Evolutionary conservation across 2,888 invertebrate species (phyloP), one percentile per base, ranked within the genome.

Genomic region (Eristalinus aeneus): DNA sequence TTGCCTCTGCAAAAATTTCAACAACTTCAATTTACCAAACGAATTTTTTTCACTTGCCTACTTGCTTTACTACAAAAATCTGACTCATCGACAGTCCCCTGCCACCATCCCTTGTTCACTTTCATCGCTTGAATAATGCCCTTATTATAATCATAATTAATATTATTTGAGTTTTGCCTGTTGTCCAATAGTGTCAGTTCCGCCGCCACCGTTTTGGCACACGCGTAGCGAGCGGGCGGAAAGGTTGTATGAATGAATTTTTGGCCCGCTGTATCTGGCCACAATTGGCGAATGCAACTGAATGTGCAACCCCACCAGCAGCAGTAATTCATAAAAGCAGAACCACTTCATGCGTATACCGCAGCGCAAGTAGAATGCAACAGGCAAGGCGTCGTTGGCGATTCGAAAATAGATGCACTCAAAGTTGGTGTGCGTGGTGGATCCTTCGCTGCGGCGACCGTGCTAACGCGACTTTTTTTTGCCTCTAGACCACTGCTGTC

Each of bases 121-220:
- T 53, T 53, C 12, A 16, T 22, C 58, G 46, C 67, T 67, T 75
- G 58, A 75, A 60, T 67, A 67, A 75, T 75, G 65, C 75, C 39
- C 31, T 67, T 67, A 75, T 75, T 75, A 75, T 75, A 67, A 67
- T 75, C 32, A 75, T 60, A 75, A 75, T 67, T 75, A 75, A 75
- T 67, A 67, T 67, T 58, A 75, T 67, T 67, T 75, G 74, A 75
- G 39, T 39, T 39, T 65, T 10, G 12, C 36, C 39, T 11, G 39
- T 36, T 20, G 56, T 36, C 64, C 46, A 20, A 2, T 53, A 39
- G 11, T 53, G 54, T 58, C 36, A 74, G 36, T 65, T 56, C 58
- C 74, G 39, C 56, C 53, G 36, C 12, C 23, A 6, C 23, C 67
- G 6, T 34, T 1, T 2, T n/a, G 32, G 23, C 34, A 32, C 8